phyloP scores from a whole-genome alignment of 2,797 vertebrate genomes.

The Perodicticus potto region DNA sequence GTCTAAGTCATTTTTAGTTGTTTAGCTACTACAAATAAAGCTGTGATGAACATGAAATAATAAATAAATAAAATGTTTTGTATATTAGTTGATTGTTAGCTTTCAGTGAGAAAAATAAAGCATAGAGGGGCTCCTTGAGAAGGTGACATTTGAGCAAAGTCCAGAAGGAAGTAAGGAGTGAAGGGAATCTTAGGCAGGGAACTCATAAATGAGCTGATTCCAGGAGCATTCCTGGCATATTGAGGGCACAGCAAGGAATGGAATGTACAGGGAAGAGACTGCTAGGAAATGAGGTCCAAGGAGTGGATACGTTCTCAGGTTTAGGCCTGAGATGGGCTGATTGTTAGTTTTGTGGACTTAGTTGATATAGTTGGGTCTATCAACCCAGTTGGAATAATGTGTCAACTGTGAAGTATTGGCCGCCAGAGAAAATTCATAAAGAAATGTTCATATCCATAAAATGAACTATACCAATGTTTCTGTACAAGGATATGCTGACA shows the following conservation, averaged over 20 bases:
- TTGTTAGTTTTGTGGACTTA: not conserved
- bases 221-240: not conserved
- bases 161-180: not conserved
- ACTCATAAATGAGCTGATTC: not conserved
- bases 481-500: not conserved
- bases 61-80: not conserved
- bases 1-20: not conserved
- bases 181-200: not conserved
- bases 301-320: not conserved
- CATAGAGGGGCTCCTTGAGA: not conserved
- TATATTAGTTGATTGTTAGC: not conserved
- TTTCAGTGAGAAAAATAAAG: not conserved
- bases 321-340: not conserved
- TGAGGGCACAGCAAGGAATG: not conserved
- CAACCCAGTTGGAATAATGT: not conserved
- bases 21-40: not conserved
- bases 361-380: not conserved
- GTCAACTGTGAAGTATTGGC: not conserved
- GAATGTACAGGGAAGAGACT: not conserved
- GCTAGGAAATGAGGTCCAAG: not conserved
- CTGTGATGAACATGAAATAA: not conserved
- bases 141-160: not conserved
- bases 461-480: not conserved
- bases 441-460: not conserved
- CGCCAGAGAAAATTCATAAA: not conserved